Base-by-base conservation (phyloP, 2,113 vertebrate genomes). In the Platichthys flesus region DNA sequence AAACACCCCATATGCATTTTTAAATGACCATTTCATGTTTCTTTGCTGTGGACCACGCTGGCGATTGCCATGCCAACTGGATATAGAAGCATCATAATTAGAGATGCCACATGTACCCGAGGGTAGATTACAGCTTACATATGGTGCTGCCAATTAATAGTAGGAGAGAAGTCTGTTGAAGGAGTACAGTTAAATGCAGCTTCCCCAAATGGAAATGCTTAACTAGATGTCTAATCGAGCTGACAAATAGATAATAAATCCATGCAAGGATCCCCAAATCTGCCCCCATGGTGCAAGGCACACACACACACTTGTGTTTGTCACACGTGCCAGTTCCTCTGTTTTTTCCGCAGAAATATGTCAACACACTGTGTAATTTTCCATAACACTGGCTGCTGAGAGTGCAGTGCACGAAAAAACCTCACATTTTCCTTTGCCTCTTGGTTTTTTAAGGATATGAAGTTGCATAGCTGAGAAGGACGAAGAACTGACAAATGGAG, bases 371-470 rank as follows among this genome's bases (percentile, higher is more conserved):
- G 62, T 58, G 58, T 61, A 49, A 68, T 64, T 69, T 83, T 72
- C 72, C 72, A 78, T n/a, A 74, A 78, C 49, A 69, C 10, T 28
- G 45, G 62, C 77, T 45, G 23, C 66, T 68, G 28, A 67, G 67
- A 47, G 64, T 45, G 23, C 51, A 60, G 62, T 47, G 56, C 59
- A 59, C 10, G 31, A 58, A 49, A 42, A 9, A 74, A 49, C 7
- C 51, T 71, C 65, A 69, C n/a, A 51, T 77, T 87, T 79, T 81
- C 72, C 76, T 68, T 31, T 60, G 49, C 67, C 55, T 60, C 58
- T 78, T 76, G 37, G 64, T 87, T 87, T 74, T 74, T 40, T 62
- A 71, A 62, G 63, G 49, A 83, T 42, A 31, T 28, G 42, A 83
- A 82, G 75, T 35, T 71, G 59, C 52, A 47, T 15, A 55, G 63